Conservation (phyloP, 1,140 invertebrate species). For the Lepeophtheirus salmonis region DNA sequence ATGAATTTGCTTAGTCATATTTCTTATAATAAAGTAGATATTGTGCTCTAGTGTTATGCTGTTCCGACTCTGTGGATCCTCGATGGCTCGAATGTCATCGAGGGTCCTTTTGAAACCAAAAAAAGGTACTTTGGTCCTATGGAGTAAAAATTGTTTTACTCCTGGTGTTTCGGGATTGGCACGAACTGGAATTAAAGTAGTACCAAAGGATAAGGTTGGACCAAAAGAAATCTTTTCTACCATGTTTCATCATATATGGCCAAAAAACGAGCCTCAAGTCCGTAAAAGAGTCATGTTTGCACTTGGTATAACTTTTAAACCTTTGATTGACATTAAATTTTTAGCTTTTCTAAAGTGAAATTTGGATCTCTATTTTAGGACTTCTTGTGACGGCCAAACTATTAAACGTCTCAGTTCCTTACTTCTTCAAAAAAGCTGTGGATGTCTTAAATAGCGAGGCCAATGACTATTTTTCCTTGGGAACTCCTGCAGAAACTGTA, state of each 20-base stretch:
- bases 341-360: neutral
- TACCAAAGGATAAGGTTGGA: slow-evolving; percentile 33
- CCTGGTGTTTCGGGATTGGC: slow-evolving; percentile 53
- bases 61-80: no score
- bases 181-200: slow-evolving; percentile 38
- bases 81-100: no score
- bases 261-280: slow-evolving; percentile 62
- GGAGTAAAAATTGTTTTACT: slow-evolving; percentile 63
- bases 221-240: slow-evolving; percentile 58
- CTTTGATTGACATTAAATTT: neutral
- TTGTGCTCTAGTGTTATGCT: no score
- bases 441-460: slow-evolving; percentile 59
- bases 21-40: no score
- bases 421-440: slow-evolving; percentile 82
- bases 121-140: no score
- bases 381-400: slow-evolving; percentile 61
- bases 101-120: no score
- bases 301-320: slow-evolving; percentile 29
- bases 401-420: slow-evolving; percentile 84
- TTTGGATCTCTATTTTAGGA: slow-evolving; percentile 23
- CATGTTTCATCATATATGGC: slow-evolving; percentile 89
- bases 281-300: slow-evolving; percentile 64
- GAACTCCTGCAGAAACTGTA: slow-evolving; percentile 23
- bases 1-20: no score
- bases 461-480: slow-evolving; percentile 28